Evolutionary conservation across 1,140 invertebrate genomes (phyloP).

Genomic region (Tetraneura akinire): DNA sequence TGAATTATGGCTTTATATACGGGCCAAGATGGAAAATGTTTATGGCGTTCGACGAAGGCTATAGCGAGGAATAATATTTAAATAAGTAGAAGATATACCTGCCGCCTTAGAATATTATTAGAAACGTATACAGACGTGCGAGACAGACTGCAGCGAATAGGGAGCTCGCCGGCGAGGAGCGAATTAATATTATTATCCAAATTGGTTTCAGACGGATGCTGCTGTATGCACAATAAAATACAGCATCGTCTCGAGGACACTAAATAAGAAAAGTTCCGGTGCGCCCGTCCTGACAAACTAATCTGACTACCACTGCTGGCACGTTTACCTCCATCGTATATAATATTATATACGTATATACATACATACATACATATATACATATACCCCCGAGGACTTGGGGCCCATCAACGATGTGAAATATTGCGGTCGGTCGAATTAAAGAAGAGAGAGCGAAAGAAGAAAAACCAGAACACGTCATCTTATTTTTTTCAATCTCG

Average conservation of each 20-base stretch:
- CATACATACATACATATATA: no score
- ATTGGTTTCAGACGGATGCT: slow-evolving; percentile 32
- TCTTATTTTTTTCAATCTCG: slow-evolving; percentile 39
- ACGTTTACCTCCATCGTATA: slow-evolving; percentile 27
- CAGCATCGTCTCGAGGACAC: slow-evolving; percentile 42
- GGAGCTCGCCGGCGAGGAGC: background rate
- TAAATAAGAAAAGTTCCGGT: slow-evolving; percentile 46
- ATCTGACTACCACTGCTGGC: slow-evolving; percentile 45
- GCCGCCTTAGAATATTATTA: slow-evolving; percentile 9
- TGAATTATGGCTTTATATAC: background rate
- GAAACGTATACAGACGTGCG: background rate
- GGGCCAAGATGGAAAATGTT: background rate
- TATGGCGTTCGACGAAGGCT: background rate
- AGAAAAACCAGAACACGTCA: slow-evolving; percentile 41
- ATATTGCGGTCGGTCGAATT: slow-evolving; percentile 43
- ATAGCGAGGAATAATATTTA: slow-evolving; percentile 24
- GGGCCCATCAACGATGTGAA: slow-evolving; percentile 41
- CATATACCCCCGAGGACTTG: slow-evolving; percentile 25
- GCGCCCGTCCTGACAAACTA: slow-evolving; percentile 32
- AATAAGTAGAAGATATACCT: background rate
- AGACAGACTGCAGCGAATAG: background rate
- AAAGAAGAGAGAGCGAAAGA: slow-evolving; percentile 13
- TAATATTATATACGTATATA: no score
- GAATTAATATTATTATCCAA: slow-evolving; percentile 44
- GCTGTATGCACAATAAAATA: slow-evolving; percentile 33